These are phyloP conservation scores for Solen grandis DNA, from an alignment of 1,140 invertebrate species.

Conservation along the genomic window DNA sequence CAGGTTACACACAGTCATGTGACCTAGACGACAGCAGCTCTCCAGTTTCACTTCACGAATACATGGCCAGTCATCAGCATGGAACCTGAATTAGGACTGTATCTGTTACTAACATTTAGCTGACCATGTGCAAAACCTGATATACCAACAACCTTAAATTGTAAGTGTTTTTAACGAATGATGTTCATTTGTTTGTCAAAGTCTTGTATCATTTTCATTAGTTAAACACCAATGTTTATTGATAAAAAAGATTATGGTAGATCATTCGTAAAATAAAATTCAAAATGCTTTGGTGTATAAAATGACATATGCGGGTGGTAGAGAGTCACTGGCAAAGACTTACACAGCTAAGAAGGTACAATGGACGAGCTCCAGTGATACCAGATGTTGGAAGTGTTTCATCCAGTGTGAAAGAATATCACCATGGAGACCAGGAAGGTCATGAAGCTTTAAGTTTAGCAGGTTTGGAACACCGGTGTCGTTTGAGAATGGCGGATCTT, in stretches of 20 bases:
- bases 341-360: constrained; percentile 40
- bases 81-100: not conserved
- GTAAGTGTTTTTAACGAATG: too few species aligned
- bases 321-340: too few species aligned
- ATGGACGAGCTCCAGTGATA: constrained; percentile 13
- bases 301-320: too few species aligned
- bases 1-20: not conserved
- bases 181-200: too few species aligned
- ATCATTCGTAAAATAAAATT: too few species aligned
- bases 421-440: constrained; percentile 52
- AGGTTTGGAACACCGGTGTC: constrained; percentile 13
- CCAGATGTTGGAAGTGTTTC: constrained; percentile 3
- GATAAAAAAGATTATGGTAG: too few species aligned
- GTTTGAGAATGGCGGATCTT: constrained; percentile 11
- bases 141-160: too few species aligned
- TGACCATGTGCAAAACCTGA: too few species aligned
- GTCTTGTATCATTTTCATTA: too few species aligned
- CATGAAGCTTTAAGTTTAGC: constrained; percentile 1
- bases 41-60: not conserved
- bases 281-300: too few species aligned
- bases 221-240: too few species aligned
- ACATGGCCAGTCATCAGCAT: not conserved
- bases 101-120: too few species aligned
- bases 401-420: constrained; percentile 35
- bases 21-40: not conserved